Evolutionary conservation across 1,140 invertebrate species (phyloP), one percentile per base, ranked within the genome.

Genomic region (Proctacanthus coquilletti): DNA sequence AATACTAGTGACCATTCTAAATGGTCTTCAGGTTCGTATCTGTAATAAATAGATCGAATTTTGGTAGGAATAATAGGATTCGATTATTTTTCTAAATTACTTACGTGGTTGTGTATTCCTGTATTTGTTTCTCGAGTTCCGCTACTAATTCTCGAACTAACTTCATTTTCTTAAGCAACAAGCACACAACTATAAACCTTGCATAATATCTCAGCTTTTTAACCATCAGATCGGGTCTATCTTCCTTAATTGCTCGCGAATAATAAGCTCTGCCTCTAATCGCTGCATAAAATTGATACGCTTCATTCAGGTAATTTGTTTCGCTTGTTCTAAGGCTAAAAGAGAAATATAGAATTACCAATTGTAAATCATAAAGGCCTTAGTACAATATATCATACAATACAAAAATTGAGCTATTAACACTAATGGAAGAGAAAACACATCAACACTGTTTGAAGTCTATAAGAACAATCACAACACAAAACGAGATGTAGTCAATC

Each of bases 171-270:
- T 92, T 93, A 32, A 95, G 69, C 47, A 96, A 69, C 42, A 97
- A 71, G 65, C 89, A 94, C 11, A 96, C 92, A 18, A 96, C 89
- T 50, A 96, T 96, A 61, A 94, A 98, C 35, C 93, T 71, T 15
- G 92, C 92, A 63, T 95, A 96, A 56, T 94, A 98, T 34, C 93
- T 71, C 15, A 97, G 64, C 63, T 97, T 97, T 63, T 98, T 98
- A 31, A 98, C 88, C 86, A 96, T 94, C 41, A 98, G 63, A 59
- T 96, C 92, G 43, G 86, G 87, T 53, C 84, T 80, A 63, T 94
- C 87, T 61, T 95, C 91, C 60, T 93, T 92, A 37, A 77, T 79
- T 0, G 88, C 88, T 52, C 89, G 75, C 29, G 87, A 92, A 57
- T 96, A 98, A 59, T 97, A 98, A 3, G 84, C 85, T 50, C 93